Evolutionary conservation across 1,140 invertebrate genomes (phyloP).

Genomic region (Stenopsyche tienmushanensis): DNA sequence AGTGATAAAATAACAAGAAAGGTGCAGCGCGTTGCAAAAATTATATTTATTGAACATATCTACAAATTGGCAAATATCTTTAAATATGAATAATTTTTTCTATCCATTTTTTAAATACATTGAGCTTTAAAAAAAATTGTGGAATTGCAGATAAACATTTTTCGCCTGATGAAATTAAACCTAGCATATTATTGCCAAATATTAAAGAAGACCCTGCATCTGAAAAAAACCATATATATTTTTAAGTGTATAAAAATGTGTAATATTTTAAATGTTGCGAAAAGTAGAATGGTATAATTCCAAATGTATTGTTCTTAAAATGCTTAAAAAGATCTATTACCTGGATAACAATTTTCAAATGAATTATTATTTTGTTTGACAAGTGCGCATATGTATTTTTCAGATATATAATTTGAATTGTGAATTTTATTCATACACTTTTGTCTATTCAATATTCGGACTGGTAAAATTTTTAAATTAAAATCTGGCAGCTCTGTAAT

Average conservation of each 20-base stretch:
- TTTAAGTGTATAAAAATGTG: too few species aligned
- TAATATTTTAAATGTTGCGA: background rate
- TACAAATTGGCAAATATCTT: background rate
- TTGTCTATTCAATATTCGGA: too few species aligned
- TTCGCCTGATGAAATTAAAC: background rate
- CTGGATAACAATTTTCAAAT: background rate
- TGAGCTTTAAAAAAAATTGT: constrained; percentile 1
- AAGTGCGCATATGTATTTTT: background rate
- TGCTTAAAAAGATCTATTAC: background rate
- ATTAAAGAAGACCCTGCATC: background rate
- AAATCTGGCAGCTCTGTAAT: too few species aligned
- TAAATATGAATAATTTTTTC: background rate
- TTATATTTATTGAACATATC: background rate
- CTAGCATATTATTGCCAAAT: background rate
- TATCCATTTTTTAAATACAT: constrained; percentile 5
- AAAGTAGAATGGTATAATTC: background rate
- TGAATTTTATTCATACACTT: too few species aligned
- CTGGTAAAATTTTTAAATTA: too few species aligned
- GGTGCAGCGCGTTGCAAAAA: too few species aligned
- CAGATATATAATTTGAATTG: too few species aligned
- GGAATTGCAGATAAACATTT: background rate
- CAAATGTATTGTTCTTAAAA: background rate
- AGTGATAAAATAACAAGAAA: too few species aligned
- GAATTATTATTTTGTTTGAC: background rate
- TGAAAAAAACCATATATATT: background rate